A percentile compares a stretch with the other conserved stretches of the same genome.
Evolutionary conservation across 2,888 invertebrate species (phyloP).

Genomic region (Trachelus troglodyta): DNA sequence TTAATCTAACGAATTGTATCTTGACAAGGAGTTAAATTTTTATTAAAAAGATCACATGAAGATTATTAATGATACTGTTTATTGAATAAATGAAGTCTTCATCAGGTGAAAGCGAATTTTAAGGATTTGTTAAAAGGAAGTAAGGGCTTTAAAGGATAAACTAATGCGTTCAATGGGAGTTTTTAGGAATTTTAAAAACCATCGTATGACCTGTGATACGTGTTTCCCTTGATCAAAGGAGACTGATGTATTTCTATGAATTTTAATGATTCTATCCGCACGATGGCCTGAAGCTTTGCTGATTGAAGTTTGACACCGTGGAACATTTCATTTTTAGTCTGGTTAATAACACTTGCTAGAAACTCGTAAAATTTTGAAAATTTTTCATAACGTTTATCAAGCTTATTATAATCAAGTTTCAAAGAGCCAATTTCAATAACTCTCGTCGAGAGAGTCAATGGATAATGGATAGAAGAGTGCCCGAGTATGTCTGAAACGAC

Average conservation of each 20-base stretch:
- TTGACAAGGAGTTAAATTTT: no score
- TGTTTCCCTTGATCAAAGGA: no score
- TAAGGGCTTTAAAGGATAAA: not conserved
- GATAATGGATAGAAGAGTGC: not conserved
- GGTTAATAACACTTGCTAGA: not conserved
- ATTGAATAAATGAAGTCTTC: no score
- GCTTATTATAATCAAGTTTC: not conserved
- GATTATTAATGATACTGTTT: no score
- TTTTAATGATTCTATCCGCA: no score
- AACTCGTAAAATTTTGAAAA: not conserved
- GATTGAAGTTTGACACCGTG: not conserved
- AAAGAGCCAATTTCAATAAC: not conserved
- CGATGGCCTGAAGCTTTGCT: not conserved
- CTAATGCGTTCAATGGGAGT: not conserved
- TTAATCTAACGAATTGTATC: no score
- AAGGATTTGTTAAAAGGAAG: not conserved
- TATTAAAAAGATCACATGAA: no score
- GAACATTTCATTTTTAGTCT: not conserved
- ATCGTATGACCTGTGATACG: not conserved
- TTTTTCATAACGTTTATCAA: not conserved
- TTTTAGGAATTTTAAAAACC: not conserved
- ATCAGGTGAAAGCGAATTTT: no score
- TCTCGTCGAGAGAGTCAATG: not conserved
- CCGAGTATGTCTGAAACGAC: not conserved
- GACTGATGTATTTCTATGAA: no score